Percentiles rank a stretch among this genome's conserved stretches.
These are phyloP conservation scores for Misgurnus mizolepis DNA, from an alignment of 2,113 vertebrate genomes.

Conservation along the genomic window DNA sequence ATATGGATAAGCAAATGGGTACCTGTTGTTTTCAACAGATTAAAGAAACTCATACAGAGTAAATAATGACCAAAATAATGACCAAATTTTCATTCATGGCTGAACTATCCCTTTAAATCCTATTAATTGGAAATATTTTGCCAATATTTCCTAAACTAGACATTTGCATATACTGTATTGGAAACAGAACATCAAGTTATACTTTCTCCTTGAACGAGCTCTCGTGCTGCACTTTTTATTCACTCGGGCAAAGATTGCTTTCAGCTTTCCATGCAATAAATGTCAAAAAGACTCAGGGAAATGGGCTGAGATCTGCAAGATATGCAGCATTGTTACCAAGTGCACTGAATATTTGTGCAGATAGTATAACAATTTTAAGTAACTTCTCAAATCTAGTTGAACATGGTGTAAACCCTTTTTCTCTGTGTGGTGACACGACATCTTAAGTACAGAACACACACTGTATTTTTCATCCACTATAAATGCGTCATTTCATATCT, in stretches of 20 bases:
- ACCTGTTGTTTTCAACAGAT: no score
- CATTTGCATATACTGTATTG: not conserved
- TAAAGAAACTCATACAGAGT: not conserved
- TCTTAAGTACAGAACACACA: conserved; percentile 14
- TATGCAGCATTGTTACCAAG: not conserved
- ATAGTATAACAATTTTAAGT: not conserved
- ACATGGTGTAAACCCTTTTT: not conserved
- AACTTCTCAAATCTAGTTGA: not conserved
- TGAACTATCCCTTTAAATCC: no score
- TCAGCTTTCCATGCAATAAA: not conserved
- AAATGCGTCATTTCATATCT: not conserved
- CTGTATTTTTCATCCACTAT: not conserved
- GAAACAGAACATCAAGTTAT: not conserved
- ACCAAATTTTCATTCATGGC: no score
- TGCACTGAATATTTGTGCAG: not conserved
- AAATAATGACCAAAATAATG: no score
- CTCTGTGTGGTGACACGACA: not conserved
- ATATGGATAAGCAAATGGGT: no score
- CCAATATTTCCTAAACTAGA: not conserved
- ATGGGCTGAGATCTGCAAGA: conserved; percentile 6
- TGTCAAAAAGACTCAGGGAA: not conserved
- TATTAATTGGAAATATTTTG: not conserved
- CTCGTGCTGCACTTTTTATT: not conserved
- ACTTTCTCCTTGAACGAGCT: not conserved
- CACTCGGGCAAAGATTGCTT: conserved; percentile 2